Percentiles rank a stretch among this genome's conserved stretches.
phyloP scores from a whole-genome alignment of 2,888 invertebrate genomes.

The Amblyjoppa proteus region DNA sequence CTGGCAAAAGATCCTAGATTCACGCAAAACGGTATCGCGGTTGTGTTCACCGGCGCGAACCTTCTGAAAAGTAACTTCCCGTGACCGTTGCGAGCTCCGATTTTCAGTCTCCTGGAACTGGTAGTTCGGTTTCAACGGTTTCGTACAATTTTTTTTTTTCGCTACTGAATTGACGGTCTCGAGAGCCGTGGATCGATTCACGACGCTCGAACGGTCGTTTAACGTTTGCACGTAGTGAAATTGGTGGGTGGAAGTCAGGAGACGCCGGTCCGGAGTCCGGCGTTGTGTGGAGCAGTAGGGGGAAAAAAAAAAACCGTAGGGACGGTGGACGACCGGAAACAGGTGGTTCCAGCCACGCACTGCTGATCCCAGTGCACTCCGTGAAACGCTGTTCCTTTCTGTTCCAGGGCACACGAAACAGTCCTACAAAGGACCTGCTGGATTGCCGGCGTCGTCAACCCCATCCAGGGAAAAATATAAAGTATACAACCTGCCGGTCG shows the following conservation, averaged over 20 bases:
- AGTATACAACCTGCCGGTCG: neutral
- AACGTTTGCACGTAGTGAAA: constrained; percentile 27
- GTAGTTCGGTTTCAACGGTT: constrained; percentile 23
- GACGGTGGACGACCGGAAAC: constrained; percentile 78
- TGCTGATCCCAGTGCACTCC: constrained; percentile 75
- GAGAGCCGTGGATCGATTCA: constrained; percentile 47
- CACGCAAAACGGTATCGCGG: constrained; percentile 60
- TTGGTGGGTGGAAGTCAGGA: constrained; percentile 58
- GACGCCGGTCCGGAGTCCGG: constrained; percentile 3
- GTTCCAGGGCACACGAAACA: neutral
- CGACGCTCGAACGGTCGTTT: constrained; percentile 43
- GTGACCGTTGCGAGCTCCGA: constrained; percentile 46
- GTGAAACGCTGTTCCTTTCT: constrained; percentile 58
- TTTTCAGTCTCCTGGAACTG: constrained; percentile 55
- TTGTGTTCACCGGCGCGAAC: constrained; percentile 40
- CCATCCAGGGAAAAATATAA: neutral
- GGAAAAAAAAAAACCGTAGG: constrained; percentile 55
- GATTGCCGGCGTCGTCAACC: constrained; percentile 14
- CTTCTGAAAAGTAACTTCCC: constrained; percentile 62
- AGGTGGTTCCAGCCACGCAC: constrained; percentile 83
- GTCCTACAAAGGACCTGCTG: constrained; percentile 32
- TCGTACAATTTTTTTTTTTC: neutral
- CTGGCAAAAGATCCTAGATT: constrained; percentile 30
- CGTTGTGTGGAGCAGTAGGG: constrained; percentile 34
- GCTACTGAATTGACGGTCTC: constrained; percentile 2